Conservation (phyloP, 2,888 invertebrate species). For the Hirtodrosophila trivittata region DNA sequence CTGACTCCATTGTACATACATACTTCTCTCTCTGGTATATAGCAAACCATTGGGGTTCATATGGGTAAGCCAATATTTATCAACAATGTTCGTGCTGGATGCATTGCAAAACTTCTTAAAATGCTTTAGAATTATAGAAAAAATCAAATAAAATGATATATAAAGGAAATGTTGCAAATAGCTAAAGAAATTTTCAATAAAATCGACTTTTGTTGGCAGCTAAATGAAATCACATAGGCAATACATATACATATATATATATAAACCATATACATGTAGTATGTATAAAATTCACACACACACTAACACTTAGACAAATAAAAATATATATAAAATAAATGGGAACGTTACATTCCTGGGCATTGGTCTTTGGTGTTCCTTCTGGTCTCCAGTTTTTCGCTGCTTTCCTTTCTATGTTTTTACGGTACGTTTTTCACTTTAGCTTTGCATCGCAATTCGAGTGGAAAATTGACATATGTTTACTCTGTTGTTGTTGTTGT, state of each 20-base stretch:
- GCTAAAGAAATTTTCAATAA: slow-evolving; percentile 63
- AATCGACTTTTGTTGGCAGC: slow-evolving; percentile 74
- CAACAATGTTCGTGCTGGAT: slow-evolving; percentile 68
- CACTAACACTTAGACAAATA: slow-evolving; percentile 7
- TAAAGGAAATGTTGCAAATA: slow-evolving; percentile 51
- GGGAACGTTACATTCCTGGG: slow-evolving; percentile 65
- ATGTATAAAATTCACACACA: too few relatives aligned
- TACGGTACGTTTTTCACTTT: slow-evolving; percentile 65
- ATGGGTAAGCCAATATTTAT: slow-evolving; percentile 72
- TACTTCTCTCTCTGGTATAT: not conserved
- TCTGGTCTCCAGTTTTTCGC: slow-evolving; percentile 36
- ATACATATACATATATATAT: slow-evolving; percentile 21
- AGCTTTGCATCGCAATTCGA: slow-evolving; percentile 78
- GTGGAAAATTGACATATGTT: slow-evolving; percentile 81
- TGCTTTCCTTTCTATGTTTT: slow-evolving; percentile 49
- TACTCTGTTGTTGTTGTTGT: slow-evolving; percentile 66
- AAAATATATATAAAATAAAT: slow-evolving; percentile 36
- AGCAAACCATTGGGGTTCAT: slow-evolving; percentile 14
- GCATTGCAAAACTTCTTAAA: slow-evolving; percentile 72
- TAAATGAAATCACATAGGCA: slow-evolving; percentile 57
- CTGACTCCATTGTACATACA: slow-evolving; percentile 19
- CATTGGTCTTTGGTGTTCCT: slow-evolving; percentile 40
- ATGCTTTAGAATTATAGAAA: slow-evolving; percentile 69
- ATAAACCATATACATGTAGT: slow-evolving; percentile 6
- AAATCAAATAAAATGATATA: slow-evolving; percentile 63